Evolutionary conservation across 1,140 invertebrate genomes (phyloP), one percentile per base, ranked within the genome.

Genomic region (Caligus rogercresseyi): DNA sequence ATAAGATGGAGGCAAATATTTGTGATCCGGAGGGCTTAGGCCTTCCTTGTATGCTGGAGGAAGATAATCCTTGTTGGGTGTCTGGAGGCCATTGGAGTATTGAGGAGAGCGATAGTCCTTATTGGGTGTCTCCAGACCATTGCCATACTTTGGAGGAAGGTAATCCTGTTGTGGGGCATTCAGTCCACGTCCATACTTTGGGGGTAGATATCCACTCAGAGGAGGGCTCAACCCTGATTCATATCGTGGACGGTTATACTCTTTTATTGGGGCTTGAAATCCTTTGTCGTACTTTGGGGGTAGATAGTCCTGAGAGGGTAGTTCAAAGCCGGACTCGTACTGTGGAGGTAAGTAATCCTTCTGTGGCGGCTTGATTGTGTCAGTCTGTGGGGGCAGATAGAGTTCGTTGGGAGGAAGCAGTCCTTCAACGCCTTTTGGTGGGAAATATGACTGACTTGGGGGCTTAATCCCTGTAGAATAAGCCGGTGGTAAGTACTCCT

Each of bases 281-380:
- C 18, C 54, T 16, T 2, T 2, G 15, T 20, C 24, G 20, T 25
- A 2, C 18, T 60, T 60, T 18, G 57, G 57, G 1, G 57, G 57
- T 18, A 60, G 16, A 43, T 60, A 60, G 11, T 60, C 57, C 7
- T 25, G 18, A 31, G 18, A 25, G 1, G 57, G 57, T n/a, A 25
- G 24, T 18, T 21, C 24, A 2, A 3, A 18, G 24, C 54, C 24
- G 18, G 1, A 20, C 2, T 60, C 57, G 2, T 2, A 3, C 4
- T 56, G 15, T 3, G 57, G 57, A 13, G 57, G 57, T 25, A 60
- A 60, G 26, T 60, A 60, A 43, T 25, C 57, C 43, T 60, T 25
- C 14, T 14, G 15, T 52, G 57, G 57, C 13, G 57, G 3, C 4
- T 56, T n/a, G 14, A 21, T n/a, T 20, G 24, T 16, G 15, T 56